Base-by-base conservation (phyloP, 2,888 invertebrate species). In the Pachymerium ferrugineum region DNA sequence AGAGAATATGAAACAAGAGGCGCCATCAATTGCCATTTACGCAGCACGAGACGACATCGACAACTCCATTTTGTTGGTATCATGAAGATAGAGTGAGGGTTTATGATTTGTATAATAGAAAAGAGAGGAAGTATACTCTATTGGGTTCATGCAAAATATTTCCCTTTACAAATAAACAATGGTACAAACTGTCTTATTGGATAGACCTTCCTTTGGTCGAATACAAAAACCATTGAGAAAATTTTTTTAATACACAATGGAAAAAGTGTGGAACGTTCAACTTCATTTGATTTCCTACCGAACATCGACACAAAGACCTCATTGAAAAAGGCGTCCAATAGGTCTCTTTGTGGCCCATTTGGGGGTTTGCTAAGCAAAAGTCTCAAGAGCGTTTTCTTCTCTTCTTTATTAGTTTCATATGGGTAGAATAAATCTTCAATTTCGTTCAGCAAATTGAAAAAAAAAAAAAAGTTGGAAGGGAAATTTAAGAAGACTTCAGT, bases 331-430 rank as follows among this genome's bases (percentile, higher is more conserved):
- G 8, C 12, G 12, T n/a, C 62, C 62, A 62, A 62, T 25, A 62
- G 62, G 62, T 22, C 62, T 62, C 62, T 62, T 62, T 62, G 62
- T 62, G 62, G 62, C 62, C 62, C 62, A 28, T 62, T 62, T 3
- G 25, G 8, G 3, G 14, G 22, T n/a, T n/a, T n/a, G n/a, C n/a
- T n/a, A n/a, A n/a, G n/a, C n/a, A n/a, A n/a, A n/a, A n/a, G n/a
- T n/a, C 3, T 54, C 22, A 10, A 22, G 19, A 25, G 22, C 22
- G 22, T 22, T 22, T 19, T 54, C 14, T 62, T 62, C 4, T n/a
- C 25, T n/a, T 25, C n/a, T 62, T 62, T 62, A 62, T 62, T 14
- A 14, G 25, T 28, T 28, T 62, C 62, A 62, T 12, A 25, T 62
- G 62, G 62, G 62, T 10, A 4, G 28, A 28, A 62, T 62, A 62